These are phyloP conservation scores for Alentia gelatinosa DNA, from an alignment of 2,888 invertebrate genomes.

Conservation along the genomic window DNA sequence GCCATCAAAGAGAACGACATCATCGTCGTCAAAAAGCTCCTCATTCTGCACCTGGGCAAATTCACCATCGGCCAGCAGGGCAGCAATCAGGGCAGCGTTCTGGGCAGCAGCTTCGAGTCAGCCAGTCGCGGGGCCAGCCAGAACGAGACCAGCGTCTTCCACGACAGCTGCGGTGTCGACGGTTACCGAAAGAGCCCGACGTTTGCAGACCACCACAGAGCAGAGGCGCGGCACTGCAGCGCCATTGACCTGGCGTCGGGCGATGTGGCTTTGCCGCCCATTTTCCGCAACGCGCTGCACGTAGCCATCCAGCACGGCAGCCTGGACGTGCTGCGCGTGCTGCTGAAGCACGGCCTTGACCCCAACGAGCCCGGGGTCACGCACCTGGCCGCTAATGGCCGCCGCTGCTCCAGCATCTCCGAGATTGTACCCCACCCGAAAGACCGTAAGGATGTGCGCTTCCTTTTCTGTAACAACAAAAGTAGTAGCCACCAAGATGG, in stretches of 20 bases:
- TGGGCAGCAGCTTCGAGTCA: conserved; percentile 1
- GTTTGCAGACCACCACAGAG: neutral
- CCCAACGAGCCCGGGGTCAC: conserved; percentile 81
- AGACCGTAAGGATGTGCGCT: conserved; percentile 54
- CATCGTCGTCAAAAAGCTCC: conserved; percentile 81
- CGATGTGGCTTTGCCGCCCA: conserved; percentile 79
- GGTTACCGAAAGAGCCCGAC: conserved; percentile 27
- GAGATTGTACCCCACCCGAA: conserved; percentile 45
- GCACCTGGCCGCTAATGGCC: neutral
- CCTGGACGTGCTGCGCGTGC: conserved; percentile 82
- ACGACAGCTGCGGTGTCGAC: neutral
- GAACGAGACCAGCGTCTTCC: conserved; percentile 78
- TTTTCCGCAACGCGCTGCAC: conserved; percentile 83
- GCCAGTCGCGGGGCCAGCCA: conserved; percentile 78
- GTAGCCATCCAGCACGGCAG: conserved; percentile 84
- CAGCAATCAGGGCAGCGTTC: conserved; percentile 27
- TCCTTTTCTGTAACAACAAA: conserved; percentile 25
- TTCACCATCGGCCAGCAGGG: conserved; percentile 14
- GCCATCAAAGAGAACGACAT: conserved; percentile 83
- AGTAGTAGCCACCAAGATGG: neutral
- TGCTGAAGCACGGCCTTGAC: conserved; percentile 83
- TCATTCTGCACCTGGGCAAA: conserved; percentile 80
- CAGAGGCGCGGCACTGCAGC: neutral
- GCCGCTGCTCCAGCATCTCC: conserved; percentile 56
- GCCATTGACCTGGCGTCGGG: neutral